Base-by-base conservation (phyloP, 2,888 invertebrate genomes). In the Xestobium rufovillosum region DNA sequence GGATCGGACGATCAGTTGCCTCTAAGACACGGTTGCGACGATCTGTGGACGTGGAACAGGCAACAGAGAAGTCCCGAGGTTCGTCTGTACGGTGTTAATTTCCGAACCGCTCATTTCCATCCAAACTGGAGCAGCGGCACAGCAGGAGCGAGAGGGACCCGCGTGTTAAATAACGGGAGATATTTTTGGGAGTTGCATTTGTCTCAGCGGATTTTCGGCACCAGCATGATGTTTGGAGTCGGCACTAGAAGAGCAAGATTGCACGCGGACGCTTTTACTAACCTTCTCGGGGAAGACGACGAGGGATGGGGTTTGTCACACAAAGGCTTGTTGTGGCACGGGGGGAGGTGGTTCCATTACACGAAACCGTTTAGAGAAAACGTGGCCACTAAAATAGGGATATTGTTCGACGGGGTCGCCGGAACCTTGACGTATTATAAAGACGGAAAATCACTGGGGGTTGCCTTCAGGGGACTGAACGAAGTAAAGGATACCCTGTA, bases 91-190 rank as follows among this genome's bases (percentile, higher is more conserved):
- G 76, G 75, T 3, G 60, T 65, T 19, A 64, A 69, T 34, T 64
- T 65, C 41, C 65, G 71, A 26, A 75, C 72, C n/a, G 81, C 78
- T 1, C 73, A 75, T 53, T 83, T 83, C 55, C 83, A 83, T 61
- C 82, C 82, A 4, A 78, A 80, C 55, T 82, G 82, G 81, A 80
- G 80, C 54, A 78, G 78, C 52, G 81, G 82, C 4, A 81, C 82
- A 0, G 82, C 82, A 0, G 83, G 76, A 1, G 78, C 81, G 1
- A 69, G 80, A 31, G 82, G 81, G 3, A 78, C 73, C 11, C 64
- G 73, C 13, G 63, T 75, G 4, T 65, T 83, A n/a, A 80, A 80
- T 57, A 72, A 76, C 50, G 75, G 73, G 1, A 49, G 61, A 32
- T 73, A 75, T 58, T 81, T 78, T 56, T 81, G 80, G 80, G 80